Conservation (phyloP, 2,113 vertebrate species). For the Alligator sinensis region DNA sequence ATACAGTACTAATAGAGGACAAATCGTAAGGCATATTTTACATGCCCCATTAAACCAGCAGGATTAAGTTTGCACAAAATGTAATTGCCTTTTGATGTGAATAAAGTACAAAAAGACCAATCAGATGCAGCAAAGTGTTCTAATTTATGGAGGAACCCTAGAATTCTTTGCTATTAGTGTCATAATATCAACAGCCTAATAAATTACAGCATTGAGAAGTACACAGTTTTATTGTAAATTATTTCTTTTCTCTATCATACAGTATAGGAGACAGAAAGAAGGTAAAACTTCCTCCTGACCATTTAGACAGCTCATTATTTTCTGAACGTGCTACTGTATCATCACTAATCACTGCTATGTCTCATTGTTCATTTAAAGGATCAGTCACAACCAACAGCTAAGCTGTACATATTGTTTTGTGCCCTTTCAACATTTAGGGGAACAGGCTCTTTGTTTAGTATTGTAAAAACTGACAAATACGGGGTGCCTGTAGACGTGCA, state of each 20-base stretch:
- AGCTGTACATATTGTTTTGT: background rate
- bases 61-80: slow-evolving; percentile 72
- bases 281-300: slow-evolving; percentile 13
- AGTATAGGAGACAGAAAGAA: slow-evolving; percentile 13
- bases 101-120: slow-evolving; percentile 60
- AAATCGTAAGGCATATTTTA: slow-evolving; percentile 71
- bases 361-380: slow-evolving; percentile 44
- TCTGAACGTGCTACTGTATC: background rate
- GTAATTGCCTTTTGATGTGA: slow-evolving; percentile 73
- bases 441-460: background rate
- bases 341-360: slow-evolving; percentile 13
- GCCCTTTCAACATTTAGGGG: background rate
- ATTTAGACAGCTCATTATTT: slow-evolving; percentile 56
- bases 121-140: slow-evolving; percentile 25
- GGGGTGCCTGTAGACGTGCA: background rate
- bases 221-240: slow-evolving; percentile 43
- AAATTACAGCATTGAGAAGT: slow-evolving; percentile 40
- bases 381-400: background rate
- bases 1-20: slow-evolving; percentile 62
- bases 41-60: slow-evolving; percentile 62
- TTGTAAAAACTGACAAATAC: background rate
- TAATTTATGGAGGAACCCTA: slow-evolving; percentile 55
- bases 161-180: slow-evolving; percentile 61
- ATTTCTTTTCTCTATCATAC: background rate
- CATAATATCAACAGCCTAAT: slow-evolving; percentile 59